These are phyloP conservation scores for human (Homo sapiens) DNA, from an alignment of 2,113 vertebrate species.

Conservation along the genomic window DNA sequence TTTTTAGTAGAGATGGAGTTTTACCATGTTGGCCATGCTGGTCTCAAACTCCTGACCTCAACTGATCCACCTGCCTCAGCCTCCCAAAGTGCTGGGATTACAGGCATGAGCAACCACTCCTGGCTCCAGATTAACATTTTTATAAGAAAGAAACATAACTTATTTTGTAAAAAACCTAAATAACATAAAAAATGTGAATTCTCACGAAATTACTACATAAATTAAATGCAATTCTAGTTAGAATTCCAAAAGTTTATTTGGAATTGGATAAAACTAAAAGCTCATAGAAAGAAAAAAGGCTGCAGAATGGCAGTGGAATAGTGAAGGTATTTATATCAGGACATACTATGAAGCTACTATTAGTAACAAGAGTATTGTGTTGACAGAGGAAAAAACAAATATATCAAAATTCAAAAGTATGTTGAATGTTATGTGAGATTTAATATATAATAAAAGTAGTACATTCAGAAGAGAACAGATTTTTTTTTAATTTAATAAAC, in stretches of 20 bases:
- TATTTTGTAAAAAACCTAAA: not conserved
- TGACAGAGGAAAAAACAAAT: not conserved
- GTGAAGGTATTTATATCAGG: not conserved
- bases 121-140: not conserved
- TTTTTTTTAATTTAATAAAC: not conserved
- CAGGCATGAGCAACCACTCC: no score
- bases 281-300: not conserved
- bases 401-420: not conserved
- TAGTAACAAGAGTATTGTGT: not conserved
- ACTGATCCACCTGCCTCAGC: no score
- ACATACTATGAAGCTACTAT: not conserved
- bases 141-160: not conserved
- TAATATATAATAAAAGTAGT: not conserved
- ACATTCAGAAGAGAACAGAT: not conserved
- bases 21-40: no score
- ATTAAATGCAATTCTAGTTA: not conserved
- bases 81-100: no score
- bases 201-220: not conserved
- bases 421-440: not conserved
- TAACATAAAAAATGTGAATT: not conserved
- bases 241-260: not conserved
- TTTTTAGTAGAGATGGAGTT: no score
- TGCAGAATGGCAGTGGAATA: not conserved
- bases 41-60: no score
- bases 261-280: not conserved